These are phyloP conservation scores for Potamilus streckersoni DNA, from an alignment of 1,140 invertebrate species.

Conservation along the genomic window DNA sequence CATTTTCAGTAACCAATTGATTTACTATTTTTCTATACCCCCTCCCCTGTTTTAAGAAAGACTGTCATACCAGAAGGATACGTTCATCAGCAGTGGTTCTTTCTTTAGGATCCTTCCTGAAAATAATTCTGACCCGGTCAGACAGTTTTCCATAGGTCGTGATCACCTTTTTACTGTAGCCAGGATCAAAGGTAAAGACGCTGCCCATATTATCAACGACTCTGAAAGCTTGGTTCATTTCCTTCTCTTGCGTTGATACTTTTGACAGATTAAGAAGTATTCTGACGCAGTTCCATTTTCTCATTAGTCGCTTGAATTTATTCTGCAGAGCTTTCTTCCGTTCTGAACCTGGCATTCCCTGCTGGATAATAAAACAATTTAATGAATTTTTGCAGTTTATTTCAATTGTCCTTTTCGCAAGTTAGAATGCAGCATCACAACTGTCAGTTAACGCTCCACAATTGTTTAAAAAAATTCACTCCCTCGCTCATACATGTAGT, in stretches of 20 bases:
- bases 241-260: conserved; percentile 15
- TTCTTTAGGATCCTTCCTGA: conserved; percentile 14
- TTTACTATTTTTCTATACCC: too few relatives aligned
- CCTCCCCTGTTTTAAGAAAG: too few relatives aligned
- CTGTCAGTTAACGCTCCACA: too few relatives aligned
- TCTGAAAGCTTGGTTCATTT: conserved; percentile 19
- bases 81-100: conserved; percentile 20
- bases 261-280: conserved; percentile 22
- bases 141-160: conserved; percentile 23
- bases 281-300: conserved; percentile 15
- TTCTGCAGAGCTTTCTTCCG: neutral
- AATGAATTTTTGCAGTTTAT: too few relatives aligned
- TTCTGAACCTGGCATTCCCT: neutral
- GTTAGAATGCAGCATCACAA: too few relatives aligned
- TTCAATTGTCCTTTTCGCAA: too few relatives aligned
- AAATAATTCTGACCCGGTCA: conserved; percentile 13
- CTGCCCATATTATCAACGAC: neutral
- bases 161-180: too few relatives aligned
- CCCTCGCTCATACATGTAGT: too few relatives aligned
- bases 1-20: too few relatives aligned
- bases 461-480: too few relatives aligned
- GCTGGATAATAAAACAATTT: too few relatives aligned
- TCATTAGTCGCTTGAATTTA: conserved; percentile 16
- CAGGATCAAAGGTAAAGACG: too few relatives aligned
- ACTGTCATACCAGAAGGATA: conserved; percentile 7